Conservation (phyloP, 2,888 invertebrate species). For the Erebia palarica region DNA sequence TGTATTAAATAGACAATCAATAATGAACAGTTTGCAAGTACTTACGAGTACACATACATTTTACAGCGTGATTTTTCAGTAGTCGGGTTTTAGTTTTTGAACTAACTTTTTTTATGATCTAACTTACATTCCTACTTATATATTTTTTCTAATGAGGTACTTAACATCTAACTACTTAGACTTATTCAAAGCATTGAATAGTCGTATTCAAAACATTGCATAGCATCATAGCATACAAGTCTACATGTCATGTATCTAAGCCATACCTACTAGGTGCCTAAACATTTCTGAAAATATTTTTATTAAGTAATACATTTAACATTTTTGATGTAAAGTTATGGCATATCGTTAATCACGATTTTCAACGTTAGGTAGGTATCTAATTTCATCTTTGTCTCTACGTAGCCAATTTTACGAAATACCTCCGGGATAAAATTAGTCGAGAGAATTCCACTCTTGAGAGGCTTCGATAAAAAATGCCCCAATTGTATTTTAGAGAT, state of each 20-base stretch:
- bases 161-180: too few relatives aligned
- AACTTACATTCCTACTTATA: too few relatives aligned
- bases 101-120: too few relatives aligned
- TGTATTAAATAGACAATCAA: too few relatives aligned
- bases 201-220: background rate
- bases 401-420: slow-evolving; percentile 55
- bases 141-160: too few relatives aligned
- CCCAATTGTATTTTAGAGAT: slow-evolving; percentile 27
- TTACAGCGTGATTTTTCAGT: too few relatives aligned
- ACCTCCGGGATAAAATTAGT: slow-evolving; percentile 48
- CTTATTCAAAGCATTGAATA: background rate
- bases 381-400: slow-evolving; percentile 58
- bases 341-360: slow-evolving; percentile 14
- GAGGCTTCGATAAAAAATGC: slow-evolving; percentile 36
- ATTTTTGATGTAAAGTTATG: background rate
- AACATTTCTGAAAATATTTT: background rate
- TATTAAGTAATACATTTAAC: background rate
- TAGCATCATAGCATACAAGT: background rate
- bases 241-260: background rate
- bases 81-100: too few relatives aligned
- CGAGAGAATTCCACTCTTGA: slow-evolving; percentile 37
- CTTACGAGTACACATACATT: too few relatives aligned
- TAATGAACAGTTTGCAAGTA: too few relatives aligned
- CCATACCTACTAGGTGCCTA: background rate
- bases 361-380: slow-evolving; percentile 46